Evolutionary conservation across 2,888 invertebrate genomes (phyloP).

Genomic region (Tipula helvola): DNA sequence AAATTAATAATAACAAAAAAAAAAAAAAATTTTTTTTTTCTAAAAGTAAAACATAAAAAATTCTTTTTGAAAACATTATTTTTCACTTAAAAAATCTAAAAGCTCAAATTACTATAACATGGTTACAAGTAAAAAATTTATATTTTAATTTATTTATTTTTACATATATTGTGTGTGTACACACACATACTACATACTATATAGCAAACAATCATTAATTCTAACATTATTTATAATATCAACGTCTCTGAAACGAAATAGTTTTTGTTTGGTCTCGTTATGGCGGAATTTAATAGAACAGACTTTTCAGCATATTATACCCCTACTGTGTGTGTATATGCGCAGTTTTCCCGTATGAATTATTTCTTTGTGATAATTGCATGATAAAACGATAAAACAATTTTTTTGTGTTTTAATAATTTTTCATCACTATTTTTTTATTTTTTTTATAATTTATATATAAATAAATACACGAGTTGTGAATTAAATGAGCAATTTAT

Average conservation of each 20-base stretch:
- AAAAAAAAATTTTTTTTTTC: neutral
- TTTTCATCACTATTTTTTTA: neutral
- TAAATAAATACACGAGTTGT: neutral
- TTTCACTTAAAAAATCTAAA: neutral
- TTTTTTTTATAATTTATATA: neutral
- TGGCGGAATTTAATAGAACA: neutral
- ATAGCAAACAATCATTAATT: neutral
- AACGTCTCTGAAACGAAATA: neutral
- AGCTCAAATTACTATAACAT: neutral
- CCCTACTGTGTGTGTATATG: neutral
- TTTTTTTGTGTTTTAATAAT: neutral
- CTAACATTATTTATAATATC: neutral
- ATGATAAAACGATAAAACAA: neutral
- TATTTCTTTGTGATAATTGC: neutral
- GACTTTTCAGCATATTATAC: neutral
- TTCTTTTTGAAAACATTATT: neutral
- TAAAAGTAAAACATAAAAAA: neutral
- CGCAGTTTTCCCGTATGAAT: neutral
- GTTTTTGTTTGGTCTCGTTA: neutral
- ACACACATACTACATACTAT: neutral
- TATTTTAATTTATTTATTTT: neutral
- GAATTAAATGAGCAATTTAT: neutral
- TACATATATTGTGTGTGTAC: neutral
- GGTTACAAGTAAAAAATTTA: neutral
- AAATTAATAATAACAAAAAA: constrained; percentile 1